phyloP scores from a whole-genome alignment of 2,888 invertebrate genomes.

The Dryadula phaetusa region DNA sequence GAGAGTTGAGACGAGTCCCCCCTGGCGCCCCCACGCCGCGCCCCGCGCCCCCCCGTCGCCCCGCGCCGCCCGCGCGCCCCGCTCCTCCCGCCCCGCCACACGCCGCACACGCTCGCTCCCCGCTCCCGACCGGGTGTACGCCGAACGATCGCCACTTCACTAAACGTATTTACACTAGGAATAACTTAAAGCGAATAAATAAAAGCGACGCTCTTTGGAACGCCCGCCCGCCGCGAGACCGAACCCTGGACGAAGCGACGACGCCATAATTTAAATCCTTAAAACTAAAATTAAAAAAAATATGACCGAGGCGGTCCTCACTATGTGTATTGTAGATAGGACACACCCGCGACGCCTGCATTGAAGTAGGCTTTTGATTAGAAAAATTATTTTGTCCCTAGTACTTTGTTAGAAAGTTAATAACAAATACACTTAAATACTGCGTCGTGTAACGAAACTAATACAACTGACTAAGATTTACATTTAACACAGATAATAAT shows the following conservation, averaged over 20 bases:
- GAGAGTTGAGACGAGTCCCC: conserved; percentile 48
- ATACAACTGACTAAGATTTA: conserved; percentile 8
- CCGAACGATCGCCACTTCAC: conserved; percentile 49
- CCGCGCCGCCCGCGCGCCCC: conserved; percentile 45
- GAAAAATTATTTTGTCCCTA: conserved; percentile 3
- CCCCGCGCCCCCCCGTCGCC: conserved; percentile 43
- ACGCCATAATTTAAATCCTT: conserved; percentile 50
- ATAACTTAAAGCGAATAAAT: conserved; percentile 78
- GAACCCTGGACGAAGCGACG: conserved; percentile 42
- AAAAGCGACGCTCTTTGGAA: conserved; percentile 76
- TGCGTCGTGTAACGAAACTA: conserved; percentile 11
- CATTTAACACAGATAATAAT: conserved; percentile 11
- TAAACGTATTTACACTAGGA: conserved; percentile 57
- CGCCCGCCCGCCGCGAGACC: conserved; percentile 48
- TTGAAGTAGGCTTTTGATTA: conserved; percentile 36
- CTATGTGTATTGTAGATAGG: conserved; percentile 41
- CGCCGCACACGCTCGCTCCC: conserved; percentile 42
- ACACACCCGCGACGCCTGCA: conserved; percentile 41
- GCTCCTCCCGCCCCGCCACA: conserved; percentile 36
- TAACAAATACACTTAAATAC: conserved; percentile 9
- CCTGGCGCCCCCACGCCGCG: conserved; percentile 46
- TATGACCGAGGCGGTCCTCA: conserved; percentile 53
- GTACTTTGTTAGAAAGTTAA: not conserved
- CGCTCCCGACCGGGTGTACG: conserved; percentile 43
- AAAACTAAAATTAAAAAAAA: conserved; percentile 53